Base-by-base conservation (phyloP, 1,140 invertebrate species). In the Plodia interpunctella region DNA sequence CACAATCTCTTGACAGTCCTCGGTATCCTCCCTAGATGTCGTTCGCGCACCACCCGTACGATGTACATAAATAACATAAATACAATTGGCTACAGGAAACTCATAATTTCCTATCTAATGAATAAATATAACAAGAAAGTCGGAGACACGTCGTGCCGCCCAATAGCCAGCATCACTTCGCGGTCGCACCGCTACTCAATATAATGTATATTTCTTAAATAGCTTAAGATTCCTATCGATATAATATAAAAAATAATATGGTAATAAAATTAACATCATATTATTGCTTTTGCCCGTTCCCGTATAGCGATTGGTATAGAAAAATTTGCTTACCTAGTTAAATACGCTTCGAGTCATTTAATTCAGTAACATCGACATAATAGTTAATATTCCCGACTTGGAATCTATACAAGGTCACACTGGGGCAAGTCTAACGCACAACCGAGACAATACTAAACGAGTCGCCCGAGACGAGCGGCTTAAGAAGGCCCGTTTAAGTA, bases 281-380 rank as follows among this genome's bases (percentile, higher is more conserved):
- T 89, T 89, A 89, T 89, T 89, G 87, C 87, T 89, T 89, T 86
- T 88, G 87, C 87, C 87, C 87, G 87, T 88, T 89, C 87, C 85
- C 87, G 87, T 89, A 89, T 86, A 88, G 85, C 85, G 82, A 89
- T 89, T 87, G 87, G 87, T 89, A 87, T 89, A 88, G 83, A 87
- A 87, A 86, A 86, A 80, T 80, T 83, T 78, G 81, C 78, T 87
- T 87, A 86, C 75, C 82, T 87, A 89, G 76, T 78, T 76, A 79
- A 59, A 78, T 66, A 76, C 78, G 75, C 72, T 76, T 83, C 78
- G 80, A 82, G 80, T 83, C 70, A 69, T 71, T 32, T 59, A 67
- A 60, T 64, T 74, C 62, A 72, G 71, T 74, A 72, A 79, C 76
- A 71, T 76, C 71, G 77, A 78, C 70, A 70, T 70, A 62, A 71